Evolutionary conservation across 2,888 invertebrate genomes (phyloP), one percentile per base, ranked within the genome.

Genomic region (Piscicola geometra): DNA sequence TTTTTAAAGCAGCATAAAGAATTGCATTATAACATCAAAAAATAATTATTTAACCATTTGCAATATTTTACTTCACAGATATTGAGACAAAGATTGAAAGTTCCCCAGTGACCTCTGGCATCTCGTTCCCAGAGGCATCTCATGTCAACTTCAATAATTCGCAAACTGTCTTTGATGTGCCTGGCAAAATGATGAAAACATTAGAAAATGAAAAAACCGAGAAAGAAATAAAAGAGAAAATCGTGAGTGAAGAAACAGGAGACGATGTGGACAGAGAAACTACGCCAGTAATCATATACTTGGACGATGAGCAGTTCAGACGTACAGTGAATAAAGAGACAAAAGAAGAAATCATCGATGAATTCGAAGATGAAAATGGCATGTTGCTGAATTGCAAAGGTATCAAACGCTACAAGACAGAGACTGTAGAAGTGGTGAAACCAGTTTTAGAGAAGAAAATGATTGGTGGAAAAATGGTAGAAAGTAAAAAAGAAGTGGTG

Each of bases 371-470:
- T 67, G 67, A 67, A 32, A 15, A 35, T 67, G 32, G 67, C 3
- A 15, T 30, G 28, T 15, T 35, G 33, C 30, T 35, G 9, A 15
- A 67, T 32, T 32, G 35, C 15, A n/a, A 3, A 0, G 52, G 70
- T n/a, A 71, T 36, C 30, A 32, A 70, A 15, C 47, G 71, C 33
- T 75, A 41, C 32, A 60, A 68, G 33, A 75, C 75, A 9, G 50
- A 67, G 30, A 77, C 77, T 2, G 41, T 75, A 1, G 50, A 66
- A 33, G 69, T 68, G 18, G 35, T 77, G n/a, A 35, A 47, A 33
- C 77, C 77, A 0, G 66, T 77, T 32, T 25, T 71, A 9, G 77
- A 77, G n/a, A 75, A 70, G 50, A 21, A 50, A 21, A 32, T 50
- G n/a, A 56, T 32, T 18, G 41, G 50, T n/a, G 66, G 70, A 15